Percentiles rank a stretch among this genome's conserved stretches.
phyloP scores from a whole-genome alignment of 2,797 vertebrate genomes.

The Takifugu rubripes region DNA sequence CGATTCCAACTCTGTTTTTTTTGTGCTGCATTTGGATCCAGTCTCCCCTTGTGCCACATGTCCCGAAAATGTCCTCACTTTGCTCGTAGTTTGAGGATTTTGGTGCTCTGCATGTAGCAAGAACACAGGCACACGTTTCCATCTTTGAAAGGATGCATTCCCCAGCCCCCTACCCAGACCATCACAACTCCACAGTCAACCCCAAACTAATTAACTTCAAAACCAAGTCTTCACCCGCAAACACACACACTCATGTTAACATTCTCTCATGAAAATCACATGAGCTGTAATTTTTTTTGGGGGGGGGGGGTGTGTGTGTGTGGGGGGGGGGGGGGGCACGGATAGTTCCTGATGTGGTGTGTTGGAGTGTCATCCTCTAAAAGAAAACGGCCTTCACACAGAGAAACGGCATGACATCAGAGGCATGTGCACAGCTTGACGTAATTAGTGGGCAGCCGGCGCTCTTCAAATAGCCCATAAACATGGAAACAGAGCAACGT shows the following conservation, averaged over 20 bases:
- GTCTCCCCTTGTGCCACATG: too few species aligned
- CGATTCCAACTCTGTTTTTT: too few species aligned
- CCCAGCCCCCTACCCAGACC: too few species aligned
- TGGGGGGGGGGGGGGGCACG: background rate
- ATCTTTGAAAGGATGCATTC: too few species aligned
- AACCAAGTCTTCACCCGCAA: background rate
- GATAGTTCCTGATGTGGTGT: conserved; percentile 14
- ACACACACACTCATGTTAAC: conserved; percentile 2
- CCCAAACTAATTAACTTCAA: too few species aligned
- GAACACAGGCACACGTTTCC: too few species aligned
- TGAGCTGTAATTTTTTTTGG: conserved; percentile 12
- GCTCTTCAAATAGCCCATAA: conserved; percentile 5
- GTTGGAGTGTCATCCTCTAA: conserved; percentile 9
- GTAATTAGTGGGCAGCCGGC: conserved; percentile 29
- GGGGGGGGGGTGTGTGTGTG: background rate
- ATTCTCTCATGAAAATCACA: background rate
- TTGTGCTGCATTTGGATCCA: too few species aligned
- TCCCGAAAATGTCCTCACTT: too few species aligned
- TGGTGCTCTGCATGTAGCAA: too few species aligned
- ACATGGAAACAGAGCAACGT: conserved; percentile 13
- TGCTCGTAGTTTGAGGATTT: too few species aligned
- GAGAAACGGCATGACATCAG: conserved; percentile 40
- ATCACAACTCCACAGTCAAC: too few species aligned
- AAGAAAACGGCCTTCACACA: conserved; percentile 3
- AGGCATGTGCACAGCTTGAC: conserved; percentile 19